Evolutionary conservation across 2,113 vertebrate species (phyloP).

Genomic region (Jaculus jaculus): DNA sequence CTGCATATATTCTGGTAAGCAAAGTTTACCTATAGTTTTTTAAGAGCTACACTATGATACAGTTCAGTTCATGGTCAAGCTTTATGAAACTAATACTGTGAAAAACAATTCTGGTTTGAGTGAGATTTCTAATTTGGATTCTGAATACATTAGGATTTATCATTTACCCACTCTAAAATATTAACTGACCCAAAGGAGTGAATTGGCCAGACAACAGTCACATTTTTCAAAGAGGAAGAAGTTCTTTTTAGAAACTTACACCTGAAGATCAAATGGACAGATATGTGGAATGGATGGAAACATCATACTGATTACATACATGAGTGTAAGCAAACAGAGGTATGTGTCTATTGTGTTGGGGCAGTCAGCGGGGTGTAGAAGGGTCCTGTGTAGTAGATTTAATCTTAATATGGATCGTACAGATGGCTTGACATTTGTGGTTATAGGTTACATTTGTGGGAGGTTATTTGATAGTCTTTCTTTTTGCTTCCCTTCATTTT

Average conservation of each 20-base stretch:
- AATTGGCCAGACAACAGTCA: background rate
- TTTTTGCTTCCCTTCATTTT: background rate
- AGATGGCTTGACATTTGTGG: background rate
- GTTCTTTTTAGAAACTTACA: background rate
- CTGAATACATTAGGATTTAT: background rate
- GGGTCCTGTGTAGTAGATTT: background rate
- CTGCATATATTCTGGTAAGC: constrained; percentile 28
- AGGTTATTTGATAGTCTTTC: background rate
- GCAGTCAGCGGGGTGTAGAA: background rate
- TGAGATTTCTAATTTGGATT: constrained; percentile 32
- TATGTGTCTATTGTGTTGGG: background rate
- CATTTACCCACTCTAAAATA: background rate
- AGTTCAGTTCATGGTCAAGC: background rate
- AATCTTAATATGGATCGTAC: background rate
- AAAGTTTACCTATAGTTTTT: background rate
- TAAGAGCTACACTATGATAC: background rate
- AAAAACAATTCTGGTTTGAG: constrained; percentile 13
- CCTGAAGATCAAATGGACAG: background rate
- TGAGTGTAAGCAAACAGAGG: background rate
- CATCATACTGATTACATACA: background rate
- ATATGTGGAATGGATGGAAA: background rate
- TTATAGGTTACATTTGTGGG: background rate
- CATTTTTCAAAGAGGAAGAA: background rate
- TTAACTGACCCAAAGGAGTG: background rate
- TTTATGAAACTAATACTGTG: background rate